These are phyloP conservation scores for Drosophila dives DNA, from an alignment of 2,888 invertebrate species.

Conservation along the genomic window DNA sequence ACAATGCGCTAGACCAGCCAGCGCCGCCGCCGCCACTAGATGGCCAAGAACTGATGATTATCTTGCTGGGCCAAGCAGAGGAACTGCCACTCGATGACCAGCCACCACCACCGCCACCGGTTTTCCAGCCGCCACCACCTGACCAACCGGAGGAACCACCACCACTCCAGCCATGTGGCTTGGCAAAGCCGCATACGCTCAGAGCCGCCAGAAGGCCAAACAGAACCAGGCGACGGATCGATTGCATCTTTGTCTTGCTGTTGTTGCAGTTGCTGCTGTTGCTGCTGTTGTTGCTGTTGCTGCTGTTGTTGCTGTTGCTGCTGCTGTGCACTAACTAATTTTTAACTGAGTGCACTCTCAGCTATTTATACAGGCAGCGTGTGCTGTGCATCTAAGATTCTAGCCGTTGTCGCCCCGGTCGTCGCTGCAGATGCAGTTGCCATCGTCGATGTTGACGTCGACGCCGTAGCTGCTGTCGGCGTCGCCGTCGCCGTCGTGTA, in stretches of 20 bases:
- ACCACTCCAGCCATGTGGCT: constrained; percentile 69
- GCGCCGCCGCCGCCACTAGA: constrained; percentile 38
- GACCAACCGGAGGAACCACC: constrained; percentile 51
- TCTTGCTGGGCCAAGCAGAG: constrained; percentile 45
- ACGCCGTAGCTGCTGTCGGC: constrained; percentile 5
- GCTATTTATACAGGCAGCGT: constrained; percentile 65
- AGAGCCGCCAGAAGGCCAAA: constrained; percentile 53
- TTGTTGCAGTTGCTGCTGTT: neutral
- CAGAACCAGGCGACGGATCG: constrained; percentile 46
- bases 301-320: constrained; percentile 19
- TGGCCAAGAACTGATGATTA: constrained; percentile 48
- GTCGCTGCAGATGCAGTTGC: constrained; percentile 22
- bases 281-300: neutral
- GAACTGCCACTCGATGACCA: constrained; percentile 56
- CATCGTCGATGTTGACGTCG: neutral
- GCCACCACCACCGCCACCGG: constrained; percentile 34
- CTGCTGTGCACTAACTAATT: constrained; percentile 75
- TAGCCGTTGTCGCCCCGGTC: constrained; percentile 38
- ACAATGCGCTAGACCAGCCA: neutral
- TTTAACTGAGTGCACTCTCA: constrained; percentile 65
- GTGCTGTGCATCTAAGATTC: constrained; percentile 65
- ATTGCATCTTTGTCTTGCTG: constrained; percentile 56
- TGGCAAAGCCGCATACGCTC: constrained; percentile 50
- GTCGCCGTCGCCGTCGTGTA: constrained; percentile 45
- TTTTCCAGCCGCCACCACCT: constrained; percentile 49